Base-by-base conservation (phyloP, 2,888 invertebrate genomes). In the Odontocolon sp. region DNA sequence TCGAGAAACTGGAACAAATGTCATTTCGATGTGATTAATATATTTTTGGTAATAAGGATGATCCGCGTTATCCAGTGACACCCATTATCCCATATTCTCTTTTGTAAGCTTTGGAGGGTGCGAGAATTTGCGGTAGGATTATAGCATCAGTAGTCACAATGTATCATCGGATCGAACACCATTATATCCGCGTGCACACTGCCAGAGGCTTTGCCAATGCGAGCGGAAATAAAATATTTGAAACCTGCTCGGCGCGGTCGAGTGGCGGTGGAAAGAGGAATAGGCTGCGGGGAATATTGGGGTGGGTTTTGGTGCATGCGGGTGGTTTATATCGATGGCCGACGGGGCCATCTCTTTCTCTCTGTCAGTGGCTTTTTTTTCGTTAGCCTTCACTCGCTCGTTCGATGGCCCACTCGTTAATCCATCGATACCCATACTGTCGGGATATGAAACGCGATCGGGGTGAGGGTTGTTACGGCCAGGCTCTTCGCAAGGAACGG, bases 211-310 rank as follows among this genome's bases (percentile, higher is more conserved):
- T 86, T 87, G 85, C 85, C 85, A 86, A 86, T 80, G 81, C 82
- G 82, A 86, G 86, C 83, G 83, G 84, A 87, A 86, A 85, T 87
- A 84, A 88, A 88, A 87, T 88, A 88, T 87, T 88, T 87, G 84
- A 88, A 88, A 88, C 84, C 81, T 83, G 79, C 83, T 73, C 71
- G 76, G 52, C 54, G 57, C 56, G 38, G 66, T 57, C 45, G 66
- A 50, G 36, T 16, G 33, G 28, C 21, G 54, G 50, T 28, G 23
- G 28, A 21, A 45, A 23, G 57, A 11, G 59, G 42, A 47, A 64
- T 36, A 64, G 59, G 36, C 38, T 26, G 56, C 31, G 56, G 28
- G 26, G 40, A 50, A 59, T 50, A 28, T 26, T 36, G 23, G 50
- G 36, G 40, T n/a, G 26, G 61, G 9, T 50, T 54, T 56, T 69